phyloP scores from a whole-genome alignment of 2,113 vertebrate species.

The Sinocyclocheilus grahami region DNA sequence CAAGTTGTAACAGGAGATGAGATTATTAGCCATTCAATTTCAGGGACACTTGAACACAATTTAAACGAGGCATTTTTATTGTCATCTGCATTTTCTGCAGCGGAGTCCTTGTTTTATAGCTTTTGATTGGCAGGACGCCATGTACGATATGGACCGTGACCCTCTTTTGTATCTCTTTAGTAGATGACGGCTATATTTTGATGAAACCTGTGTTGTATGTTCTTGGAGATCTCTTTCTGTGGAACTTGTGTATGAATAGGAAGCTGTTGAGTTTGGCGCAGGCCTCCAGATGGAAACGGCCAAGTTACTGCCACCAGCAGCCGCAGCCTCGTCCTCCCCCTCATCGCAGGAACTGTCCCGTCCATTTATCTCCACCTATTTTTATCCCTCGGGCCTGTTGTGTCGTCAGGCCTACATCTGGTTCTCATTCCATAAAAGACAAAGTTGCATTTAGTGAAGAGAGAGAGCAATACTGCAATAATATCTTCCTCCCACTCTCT shows the following conservation, averaged over 20 bases:
- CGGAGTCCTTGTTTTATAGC: background rate
- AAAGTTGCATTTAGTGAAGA: constrained; percentile 50
- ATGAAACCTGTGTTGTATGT: background rate
- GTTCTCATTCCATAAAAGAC: constrained; percentile 64
- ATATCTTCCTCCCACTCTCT: background rate
- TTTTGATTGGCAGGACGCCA: background rate
- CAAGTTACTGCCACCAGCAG: background rate
- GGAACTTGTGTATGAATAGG: background rate
- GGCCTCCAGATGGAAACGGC: background rate
- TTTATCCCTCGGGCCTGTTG: constrained; percentile 54
- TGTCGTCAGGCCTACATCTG: constrained; percentile 59
- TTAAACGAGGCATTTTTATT: background rate
- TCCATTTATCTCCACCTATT: constrained; percentile 51
- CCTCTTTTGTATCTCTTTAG: background rate
- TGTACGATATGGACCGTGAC: background rate
- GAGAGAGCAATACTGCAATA: constrained; percentile 26
- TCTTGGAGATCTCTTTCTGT: background rate
- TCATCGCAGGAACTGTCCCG: constrained; percentile 23
- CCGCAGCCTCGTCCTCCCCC: background rate
- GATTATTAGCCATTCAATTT: constrained; percentile 11
- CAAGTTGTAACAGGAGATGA: background rate
- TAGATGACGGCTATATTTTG: background rate
- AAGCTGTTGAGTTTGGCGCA: constrained; percentile 1
- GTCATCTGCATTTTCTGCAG: too few species aligned
- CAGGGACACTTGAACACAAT: background rate